Evolutionary conservation across 2,113 vertebrate genomes (phyloP).

Genomic region (Ceyx melanurus): DNA sequence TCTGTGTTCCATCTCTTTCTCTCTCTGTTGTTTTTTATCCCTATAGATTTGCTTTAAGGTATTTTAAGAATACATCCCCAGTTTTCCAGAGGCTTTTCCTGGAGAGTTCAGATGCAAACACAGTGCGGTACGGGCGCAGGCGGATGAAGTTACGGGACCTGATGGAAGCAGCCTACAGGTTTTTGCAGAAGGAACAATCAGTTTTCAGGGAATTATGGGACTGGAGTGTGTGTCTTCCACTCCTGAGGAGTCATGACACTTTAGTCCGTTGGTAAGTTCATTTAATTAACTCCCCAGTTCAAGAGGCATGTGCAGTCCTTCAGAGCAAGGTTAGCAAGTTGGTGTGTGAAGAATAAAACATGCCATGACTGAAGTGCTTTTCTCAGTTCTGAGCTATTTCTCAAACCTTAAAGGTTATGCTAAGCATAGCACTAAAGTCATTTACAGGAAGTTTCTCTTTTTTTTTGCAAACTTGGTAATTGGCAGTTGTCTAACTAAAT

Average conservation of each 20-base stretch:
- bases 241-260: conserved; percentile 92
- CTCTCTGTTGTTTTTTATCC: neutral
- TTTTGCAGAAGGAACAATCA: conserved; percentile 86
- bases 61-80: conserved; percentile 88
- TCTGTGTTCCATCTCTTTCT: neutral
- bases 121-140: conserved; percentile 89
- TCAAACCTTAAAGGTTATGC: neutral
- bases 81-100: conserved; percentile 96
- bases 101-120: conserved; percentile 87
- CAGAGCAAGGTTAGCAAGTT: neutral
- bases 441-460: neutral
- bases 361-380: neutral
- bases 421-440: neutral
- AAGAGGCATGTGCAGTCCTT: neutral
- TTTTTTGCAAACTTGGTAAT: neutral
- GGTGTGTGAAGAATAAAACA: neutral
- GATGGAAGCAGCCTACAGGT: conserved; percentile 92
- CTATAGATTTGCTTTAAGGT: conserved; percentile 88
- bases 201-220: conserved; percentile 91
- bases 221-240: conserved; percentile 95
- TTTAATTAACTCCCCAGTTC: too few species aligned
- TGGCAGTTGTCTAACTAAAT: neutral
- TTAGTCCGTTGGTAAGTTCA: conserved; percentile 87
- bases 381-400: neutral
- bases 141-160: conserved; percentile 96